Base-by-base conservation (phyloP, 2,888 invertebrate genomes). In the Ametastegia equiseti region DNA sequence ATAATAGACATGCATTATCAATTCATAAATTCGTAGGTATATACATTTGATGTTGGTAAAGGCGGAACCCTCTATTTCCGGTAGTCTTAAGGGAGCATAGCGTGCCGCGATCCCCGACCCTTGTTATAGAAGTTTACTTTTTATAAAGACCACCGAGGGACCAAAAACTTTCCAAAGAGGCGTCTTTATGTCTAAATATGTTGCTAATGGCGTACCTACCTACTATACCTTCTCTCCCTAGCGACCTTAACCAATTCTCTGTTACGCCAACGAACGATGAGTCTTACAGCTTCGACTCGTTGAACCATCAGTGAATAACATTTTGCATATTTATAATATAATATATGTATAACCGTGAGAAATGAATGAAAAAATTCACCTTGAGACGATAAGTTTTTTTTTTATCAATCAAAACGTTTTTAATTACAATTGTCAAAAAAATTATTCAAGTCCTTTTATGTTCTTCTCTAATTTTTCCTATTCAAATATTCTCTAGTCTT, bases 151-250 rank as follows among this genome's bases (percentile, higher is more conserved):
- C 80, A n/a, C 65, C 80, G 9, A 67, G 80, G 80, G 80, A 80
- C 47, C 67, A 50, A 67, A 80, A 80, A 80, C 65, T 80, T 80
- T 67, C 47, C 67, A 80, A 80, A 67, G 80, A 65, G 80, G 67
- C 80, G 47, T 80, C 80, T 80, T 80, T 80, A 80, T 67, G 80
- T 80, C 80, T 67, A 80, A 80, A 80, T 80, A 80, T 65, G 80
- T 80, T 80, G 67, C 80, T 80, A 80, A 80, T 80, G 80, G 80
- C 47, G 54, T 50, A 13, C n/a, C 65, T 33, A 42, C 47, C 60
- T 77, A 45, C 78, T 42, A 50, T 39, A 71, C 39, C 47, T 50
- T 80, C 36, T 78, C 39, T 36, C 50, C 73, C 54, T 77, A 19
- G 67, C 60, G 63, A 75, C 71, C 57, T 81, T 5, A 54, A 50